Conservation (phyloP, 2,113 vertebrate species). For the Mionectes macconnelli region DNA sequence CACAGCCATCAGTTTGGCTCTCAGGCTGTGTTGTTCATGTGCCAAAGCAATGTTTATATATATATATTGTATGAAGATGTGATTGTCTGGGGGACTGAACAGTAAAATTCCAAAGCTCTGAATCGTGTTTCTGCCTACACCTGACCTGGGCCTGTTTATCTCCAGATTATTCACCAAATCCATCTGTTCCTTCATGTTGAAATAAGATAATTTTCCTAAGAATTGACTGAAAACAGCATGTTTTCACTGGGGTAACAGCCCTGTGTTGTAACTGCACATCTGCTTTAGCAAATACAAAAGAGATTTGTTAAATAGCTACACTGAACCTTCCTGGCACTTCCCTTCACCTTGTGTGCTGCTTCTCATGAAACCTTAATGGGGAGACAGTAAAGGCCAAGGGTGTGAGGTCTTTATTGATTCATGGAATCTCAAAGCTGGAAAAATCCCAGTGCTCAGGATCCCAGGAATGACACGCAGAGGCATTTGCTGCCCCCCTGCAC, state of each 20-base stretch:
- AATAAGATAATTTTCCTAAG: not conserved
- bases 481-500: fast-evolving
- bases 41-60: not conserved
- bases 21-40: not conserved
- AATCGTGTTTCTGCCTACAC: not conserved
- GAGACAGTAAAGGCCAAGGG: not conserved
- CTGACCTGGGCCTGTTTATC: not conserved
- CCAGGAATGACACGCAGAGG: fast-evolving
- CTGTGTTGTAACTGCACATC: not conserved
- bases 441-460: not conserved
- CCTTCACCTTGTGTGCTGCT: too few species aligned
- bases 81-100: not conserved
- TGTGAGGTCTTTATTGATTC: not conserved
- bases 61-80: not conserved
- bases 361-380: not conserved
- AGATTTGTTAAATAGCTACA: not conserved
- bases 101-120: not conserved
- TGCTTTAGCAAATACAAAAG: not conserved
- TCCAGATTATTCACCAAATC: not conserved
- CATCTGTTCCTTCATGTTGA: not conserved
- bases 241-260: not conserved
- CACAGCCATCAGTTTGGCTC: not conserved
- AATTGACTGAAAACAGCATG: not conserved
- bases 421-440: not conserved
- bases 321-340: not conserved